Base-by-base conservation (phyloP, 2,888 invertebrate genomes). In the Allygus modestus region DNA sequence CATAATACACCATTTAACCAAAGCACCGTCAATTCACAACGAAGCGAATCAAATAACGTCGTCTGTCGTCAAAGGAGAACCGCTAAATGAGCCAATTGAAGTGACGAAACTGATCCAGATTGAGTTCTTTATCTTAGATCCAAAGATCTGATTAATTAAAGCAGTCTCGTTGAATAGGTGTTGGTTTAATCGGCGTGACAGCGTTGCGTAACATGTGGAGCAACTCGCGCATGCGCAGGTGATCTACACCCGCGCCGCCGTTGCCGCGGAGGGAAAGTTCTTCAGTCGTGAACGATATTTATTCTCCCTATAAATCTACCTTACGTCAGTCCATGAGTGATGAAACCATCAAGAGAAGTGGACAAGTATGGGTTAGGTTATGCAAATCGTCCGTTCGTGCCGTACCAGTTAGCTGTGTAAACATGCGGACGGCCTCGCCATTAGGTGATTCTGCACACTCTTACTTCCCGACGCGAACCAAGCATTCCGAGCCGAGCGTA, bases 141-240 rank as follows among this genome's bases (percentile, higher is more conserved):
- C 69, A 37, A 20, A 12, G 75, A 77, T 77, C 73, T 73, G 73
- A 77, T 77, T 77, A 77, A 77, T 77, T 28, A 77, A 77, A 46
- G 75, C 37, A 71, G 43, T 28, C 46, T 2, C 37, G 75, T 43
- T 46, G 51, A 73, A 73, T 73, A 33, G 37, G 73, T 73, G 75
- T 51, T 26, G 75, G 46, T 77, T 46, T 77, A 71, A 77, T 77
- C 75, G n/a, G 37, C 43, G 71, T 20, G 69, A 69, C 69, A 1
- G 26, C 9, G 43, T 65, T 65, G 15, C 31, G 28, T 51, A 77
- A 46, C 43, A 46, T 51, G 75, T 41, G 73, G 43, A 20, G 17
- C 23, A 41, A 41, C 73, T 33, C 2, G 41, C 43, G 33, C 17
- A 5, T 17, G 31, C 31, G 69, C 69, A 69, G 61, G 23, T 61